phyloP scores from a whole-genome alignment of 2,113 vertebrate species.

The Mixornis gularis region DNA sequence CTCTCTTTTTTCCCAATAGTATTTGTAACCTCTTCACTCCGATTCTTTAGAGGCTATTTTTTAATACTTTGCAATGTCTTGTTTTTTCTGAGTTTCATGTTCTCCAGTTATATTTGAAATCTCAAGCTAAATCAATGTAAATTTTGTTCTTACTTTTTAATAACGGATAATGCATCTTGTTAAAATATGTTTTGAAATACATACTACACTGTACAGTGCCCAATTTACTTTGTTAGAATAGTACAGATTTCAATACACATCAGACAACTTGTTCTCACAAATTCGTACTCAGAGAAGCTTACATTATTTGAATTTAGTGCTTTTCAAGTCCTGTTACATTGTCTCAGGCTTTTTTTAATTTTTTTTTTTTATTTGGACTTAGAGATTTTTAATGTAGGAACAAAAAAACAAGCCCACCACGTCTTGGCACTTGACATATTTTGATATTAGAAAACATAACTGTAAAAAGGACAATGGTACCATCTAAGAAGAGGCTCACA shows the following conservation, averaged over 20 bases:
- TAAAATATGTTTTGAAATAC: neutral
- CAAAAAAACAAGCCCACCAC: neutral
- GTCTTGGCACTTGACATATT: neutral
- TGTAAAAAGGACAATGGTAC: neutral
- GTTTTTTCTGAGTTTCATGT: neutral
- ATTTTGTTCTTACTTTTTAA: neutral
- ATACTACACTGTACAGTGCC: neutral
- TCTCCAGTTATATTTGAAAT: neutral
- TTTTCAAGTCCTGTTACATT: neutral
- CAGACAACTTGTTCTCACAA: neutral
- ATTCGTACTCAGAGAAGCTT: neutral
- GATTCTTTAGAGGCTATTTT: neutral
- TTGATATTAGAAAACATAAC: neutral
- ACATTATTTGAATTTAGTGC: neutral
- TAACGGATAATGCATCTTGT: neutral
- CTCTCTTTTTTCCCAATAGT: accelerated
- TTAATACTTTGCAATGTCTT: neutral
- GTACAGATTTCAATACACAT: neutral
- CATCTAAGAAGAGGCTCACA: neutral
- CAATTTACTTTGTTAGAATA: neutral
- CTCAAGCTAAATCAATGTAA: neutral
- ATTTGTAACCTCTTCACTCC: neutral
- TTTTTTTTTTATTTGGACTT: neutral
- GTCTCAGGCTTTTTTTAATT: neutral
- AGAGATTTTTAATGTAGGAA: neutral